Conservation (phyloP, 2,888 invertebrate genomes). For the Agriotes lineatus region DNA sequence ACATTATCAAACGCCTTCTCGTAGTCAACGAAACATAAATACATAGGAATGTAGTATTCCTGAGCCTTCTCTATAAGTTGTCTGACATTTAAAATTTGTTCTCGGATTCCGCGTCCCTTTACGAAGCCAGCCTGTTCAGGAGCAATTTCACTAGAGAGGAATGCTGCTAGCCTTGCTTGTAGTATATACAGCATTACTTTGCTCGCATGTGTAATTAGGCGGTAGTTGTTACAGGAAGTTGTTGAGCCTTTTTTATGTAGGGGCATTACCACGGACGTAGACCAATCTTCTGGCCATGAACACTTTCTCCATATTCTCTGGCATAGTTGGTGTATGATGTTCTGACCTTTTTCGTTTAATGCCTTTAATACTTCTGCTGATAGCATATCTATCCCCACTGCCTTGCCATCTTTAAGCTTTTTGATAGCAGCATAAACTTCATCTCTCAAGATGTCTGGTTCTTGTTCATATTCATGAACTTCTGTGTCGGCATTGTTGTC, state of each 20-base stretch:
- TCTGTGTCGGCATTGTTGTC: no score
- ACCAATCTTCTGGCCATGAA: no score
- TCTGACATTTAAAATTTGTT: slow-evolving; percentile 19
- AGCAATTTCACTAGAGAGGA: slow-evolving; percentile 3
- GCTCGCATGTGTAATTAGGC: not conserved
- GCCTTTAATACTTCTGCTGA: no score
- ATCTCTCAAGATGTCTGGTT: no score
- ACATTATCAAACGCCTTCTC: not conserved
- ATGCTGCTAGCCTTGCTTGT: not conserved
- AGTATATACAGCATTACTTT: not conserved
- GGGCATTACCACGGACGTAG: no score
- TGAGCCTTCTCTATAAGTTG: not conserved
- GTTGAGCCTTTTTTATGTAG: no score
- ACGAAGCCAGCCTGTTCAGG: slow-evolving; percentile 18
- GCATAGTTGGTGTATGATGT: not conserved
- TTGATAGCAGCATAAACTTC: no score
- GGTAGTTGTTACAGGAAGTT: no score
- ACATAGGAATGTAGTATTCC: not conserved
- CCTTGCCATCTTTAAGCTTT: no score
- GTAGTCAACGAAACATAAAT: not conserved
- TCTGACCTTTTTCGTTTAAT: not conserved
- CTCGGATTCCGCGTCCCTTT: slow-evolving; percentile 13
- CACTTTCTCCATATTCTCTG: not conserved
- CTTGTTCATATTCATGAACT: no score
- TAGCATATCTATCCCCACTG: no score